Evolutionary conservation across 53 echinoderm and acorn worm genomes (phyloP).

Genomic region (Pentamera pediparva): DNA sequence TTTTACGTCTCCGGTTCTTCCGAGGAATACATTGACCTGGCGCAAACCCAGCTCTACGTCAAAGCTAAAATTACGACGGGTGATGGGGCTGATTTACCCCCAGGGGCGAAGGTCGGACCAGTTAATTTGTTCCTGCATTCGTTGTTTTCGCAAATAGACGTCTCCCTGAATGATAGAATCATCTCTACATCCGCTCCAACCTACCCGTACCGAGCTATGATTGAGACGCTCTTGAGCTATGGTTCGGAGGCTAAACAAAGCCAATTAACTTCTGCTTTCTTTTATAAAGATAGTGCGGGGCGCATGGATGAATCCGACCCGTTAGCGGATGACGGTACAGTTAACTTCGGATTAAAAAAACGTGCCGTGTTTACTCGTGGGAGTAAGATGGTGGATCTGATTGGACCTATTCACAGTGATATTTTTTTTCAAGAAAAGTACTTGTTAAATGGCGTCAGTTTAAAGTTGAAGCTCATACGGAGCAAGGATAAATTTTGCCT

Average conservation of each 20-base stretch:
- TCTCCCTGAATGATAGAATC: constrained; percentile 47
- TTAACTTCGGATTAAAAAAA: not conserved
- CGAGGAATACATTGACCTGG: constrained; percentile 39
- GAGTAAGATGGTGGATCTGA: constrained; percentile 28
- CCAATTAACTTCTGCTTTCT: constrained; percentile 40
- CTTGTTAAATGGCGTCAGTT: constrained; percentile 49
- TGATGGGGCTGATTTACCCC: constrained; percentile 39
- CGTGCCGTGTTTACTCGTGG: not conserved
- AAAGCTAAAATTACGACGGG: constrained; percentile 38
- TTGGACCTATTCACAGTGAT: constrained; percentile 46
- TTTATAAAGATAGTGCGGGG: constrained; percentile 56
- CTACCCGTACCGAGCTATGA: constrained; percentile 55
- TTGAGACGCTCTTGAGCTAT: constrained; percentile 45
- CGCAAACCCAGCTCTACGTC: constrained; percentile 43
- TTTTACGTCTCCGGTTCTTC: constrained; percentile 43
- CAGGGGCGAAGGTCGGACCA: constrained; percentile 41
- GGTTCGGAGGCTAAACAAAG: constrained; percentile 40
- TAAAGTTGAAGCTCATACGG: constrained; percentile 59
- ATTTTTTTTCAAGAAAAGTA: constrained; percentile 62
- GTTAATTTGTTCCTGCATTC: constrained; percentile 55
- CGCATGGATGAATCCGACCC: constrained; percentile 41
- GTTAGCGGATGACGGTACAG: not conserved
- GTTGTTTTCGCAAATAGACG: constrained; percentile 59
- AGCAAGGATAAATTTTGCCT: constrained; percentile 60
- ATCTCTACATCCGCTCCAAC: constrained; percentile 47